These are phyloP conservation scores for Zelleria hepariella DNA, from an alignment of 2,888 invertebrate genomes.

Conservation along the genomic window DNA sequence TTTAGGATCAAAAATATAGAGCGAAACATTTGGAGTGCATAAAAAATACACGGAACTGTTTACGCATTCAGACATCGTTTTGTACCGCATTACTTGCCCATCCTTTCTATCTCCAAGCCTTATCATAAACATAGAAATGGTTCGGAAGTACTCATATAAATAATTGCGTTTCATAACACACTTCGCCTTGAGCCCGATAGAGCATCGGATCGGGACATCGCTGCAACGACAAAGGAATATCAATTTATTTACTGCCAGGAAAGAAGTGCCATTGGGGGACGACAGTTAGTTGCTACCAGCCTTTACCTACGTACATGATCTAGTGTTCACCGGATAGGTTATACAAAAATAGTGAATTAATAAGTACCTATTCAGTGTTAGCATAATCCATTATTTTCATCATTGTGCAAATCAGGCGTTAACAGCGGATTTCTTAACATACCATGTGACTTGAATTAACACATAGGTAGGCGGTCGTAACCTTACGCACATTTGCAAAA, in stretches of 20 bases:
- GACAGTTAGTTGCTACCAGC: background rate
- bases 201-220: conserved; percentile 2
- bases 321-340: background rate
- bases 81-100: background rate
- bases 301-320: too few relatives aligned
- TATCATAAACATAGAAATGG: background rate
- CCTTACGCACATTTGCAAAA: background rate
- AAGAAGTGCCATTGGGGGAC: background rate
- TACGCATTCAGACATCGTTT: background rate
- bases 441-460: background rate
- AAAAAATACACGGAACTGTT: background rate
- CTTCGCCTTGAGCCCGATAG: conserved; percentile 4
- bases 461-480: background rate
- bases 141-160: background rate
- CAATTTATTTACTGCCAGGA: background rate
- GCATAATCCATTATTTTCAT: background rate
- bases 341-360: background rate
- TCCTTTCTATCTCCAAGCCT: background rate
- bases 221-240: conserved; percentile 2
- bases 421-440: background rate
- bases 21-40: background rate
- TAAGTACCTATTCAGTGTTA: background rate
- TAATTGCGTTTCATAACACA: conserved; percentile 4
- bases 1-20: too few relatives aligned
- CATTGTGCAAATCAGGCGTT: background rate